Evolutionary conservation across 2,888 invertebrate species (phyloP), one percentile per base, ranked within the genome.

Genomic region (Agonopterix arenella): DNA sequence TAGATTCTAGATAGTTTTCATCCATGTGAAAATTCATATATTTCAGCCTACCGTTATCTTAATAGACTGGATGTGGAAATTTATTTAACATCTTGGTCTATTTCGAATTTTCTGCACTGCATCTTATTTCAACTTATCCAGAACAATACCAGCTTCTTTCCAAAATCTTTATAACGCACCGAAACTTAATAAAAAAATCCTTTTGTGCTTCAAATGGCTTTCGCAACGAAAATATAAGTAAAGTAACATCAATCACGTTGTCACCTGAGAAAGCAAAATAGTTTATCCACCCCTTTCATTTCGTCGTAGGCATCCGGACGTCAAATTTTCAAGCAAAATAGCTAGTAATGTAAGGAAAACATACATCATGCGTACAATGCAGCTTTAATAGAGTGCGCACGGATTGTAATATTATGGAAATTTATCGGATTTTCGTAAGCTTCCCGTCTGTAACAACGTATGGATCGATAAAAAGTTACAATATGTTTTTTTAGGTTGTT

Each of bases 291-390:
- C 36, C 43, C 11, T 43, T 43, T 13, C 43, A 43, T 43, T 8
- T 40, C 40, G 40, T 40, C 40, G n/a, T n/a, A 40, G 28, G 28
- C 28, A 28, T 28, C 28, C 28, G 28, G 28, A 28, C 28, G 28
- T 11, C 11, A 40, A 40, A 40, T n/a, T 40, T 40, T 40, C 40
- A 10, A 40, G 11, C 43, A 43, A 74, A 73, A 74, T 73, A 70
- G 68, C 66, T 65, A 61, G 68, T 72, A 73, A 83, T 78, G 76
- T 66, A 73, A 77, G 73, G 75, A 80, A 84, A 82, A 77, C 83
- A 86, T 86, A 80, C 82, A 84, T 86, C 84, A 84, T 63, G 67
- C 55, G 68, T 73, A 85, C 85, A 88, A 86, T 80, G 68, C 72
- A 57, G 56, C 64, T 61, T 73, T 82, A 82, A 84, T 81, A 78